Conservation (phyloP, 1,140 invertebrate species). For the Diorhabda carinulata region DNA sequence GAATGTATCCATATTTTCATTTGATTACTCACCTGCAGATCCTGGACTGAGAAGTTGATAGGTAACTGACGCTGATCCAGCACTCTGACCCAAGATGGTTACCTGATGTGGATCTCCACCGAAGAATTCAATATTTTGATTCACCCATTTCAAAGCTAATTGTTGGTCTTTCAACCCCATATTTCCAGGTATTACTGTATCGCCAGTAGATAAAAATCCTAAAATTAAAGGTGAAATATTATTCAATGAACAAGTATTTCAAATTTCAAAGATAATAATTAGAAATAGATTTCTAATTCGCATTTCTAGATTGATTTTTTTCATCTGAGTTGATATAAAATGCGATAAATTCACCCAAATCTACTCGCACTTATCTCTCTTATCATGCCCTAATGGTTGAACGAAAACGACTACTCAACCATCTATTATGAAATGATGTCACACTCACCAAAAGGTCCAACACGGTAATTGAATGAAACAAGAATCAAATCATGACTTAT, state of each 20-base stretch:
- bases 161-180: conserved; percentile 29
- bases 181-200: conserved; percentile 24
- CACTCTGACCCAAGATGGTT: conserved; percentile 25
- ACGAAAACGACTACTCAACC: too few relatives aligned
- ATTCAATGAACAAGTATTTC: too few relatives aligned
- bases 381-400: too few relatives aligned
- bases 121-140: conserved; percentile 24
- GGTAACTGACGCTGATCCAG: conserved; percentile 27
- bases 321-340: too few relatives aligned
- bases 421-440: too few relatives aligned
- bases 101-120: conserved; percentile 23
- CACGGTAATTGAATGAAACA: conserved; percentile 9
- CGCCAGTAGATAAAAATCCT: conserved; percentile 27
- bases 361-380: too few relatives aligned
- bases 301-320: too few relatives aligned
- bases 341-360: too few relatives aligned
- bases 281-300: too few relatives aligned
- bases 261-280: too few relatives aligned
- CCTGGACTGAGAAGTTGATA: conserved; percentile 23
- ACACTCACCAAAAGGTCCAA: conserved; percentile 49
- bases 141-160: conserved; percentile 23
- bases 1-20: too few relatives aligned
- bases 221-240: background rate
- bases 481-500: conserved; percentile 14
- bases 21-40: conserved; percentile 2